Evolutionary conservation across 1,140 invertebrate genomes (phyloP), one percentile per base, ranked within the genome.

Genomic region (Micrasema minimum): DNA sequence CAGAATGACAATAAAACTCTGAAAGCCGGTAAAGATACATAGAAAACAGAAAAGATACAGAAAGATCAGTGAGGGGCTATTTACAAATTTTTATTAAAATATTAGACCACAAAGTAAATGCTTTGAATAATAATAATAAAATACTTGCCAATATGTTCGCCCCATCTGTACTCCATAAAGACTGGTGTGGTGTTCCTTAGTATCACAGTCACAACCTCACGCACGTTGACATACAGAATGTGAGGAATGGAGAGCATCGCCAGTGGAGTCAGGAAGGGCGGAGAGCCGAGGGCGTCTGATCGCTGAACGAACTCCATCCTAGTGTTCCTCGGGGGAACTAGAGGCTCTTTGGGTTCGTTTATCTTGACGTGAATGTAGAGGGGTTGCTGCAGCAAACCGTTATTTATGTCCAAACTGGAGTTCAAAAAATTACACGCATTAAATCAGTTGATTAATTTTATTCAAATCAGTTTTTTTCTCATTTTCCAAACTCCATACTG

Each of bases 131-230:
- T n/a, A n/a, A n/a, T n/a, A n/a, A n/a, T n/a, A 35, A 35, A 35
- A 11, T 16, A 64, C 59, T 5, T 31, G 46, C 59, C 59, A 14
- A 64, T 64, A 14, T 38, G 43, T 10, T 45, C 20, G 2, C 43
- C 43, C 59, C 59, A 64, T 20, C 14, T 31, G 22, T 31, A 64
- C 0, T 64, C 12, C 38, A 46, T 64, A 46, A 41, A 10, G 9
- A 64, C 43, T 26, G 59, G 59, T 3, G 59, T 64, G 22, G 16
- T 64, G 45, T 64, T 64, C 12, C 59, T 64, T 12, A 64, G 14
- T 2, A 64, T 14, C 1, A 46, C 43, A 16, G 23, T 31, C 0
- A 64, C 43, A 45, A 46, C 26, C 23, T 46, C 18, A 5, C 43
- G 6, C 1, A 16, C 20, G 22, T 26, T 31, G 9, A 46, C 38